Percentiles rank a stretch among this genome's conserved stretches.
phyloP scores from a whole-genome alignment of 2,888 invertebrate species.

The Plutella xylostella region DNA sequence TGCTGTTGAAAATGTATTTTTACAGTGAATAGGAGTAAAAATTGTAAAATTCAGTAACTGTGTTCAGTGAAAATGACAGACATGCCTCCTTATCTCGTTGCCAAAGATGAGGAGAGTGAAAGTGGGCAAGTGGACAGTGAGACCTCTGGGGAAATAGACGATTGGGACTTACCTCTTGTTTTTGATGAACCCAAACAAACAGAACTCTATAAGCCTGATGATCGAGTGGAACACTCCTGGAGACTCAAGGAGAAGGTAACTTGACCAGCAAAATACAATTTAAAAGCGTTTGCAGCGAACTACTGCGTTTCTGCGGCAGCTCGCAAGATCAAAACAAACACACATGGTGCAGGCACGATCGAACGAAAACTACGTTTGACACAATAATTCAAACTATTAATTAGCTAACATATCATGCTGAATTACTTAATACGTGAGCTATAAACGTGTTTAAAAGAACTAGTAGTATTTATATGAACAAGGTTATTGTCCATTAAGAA shows the following conservation, averaged over 20 bases:
- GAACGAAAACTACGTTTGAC: background rate
- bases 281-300: background rate
- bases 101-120: conserved; percentile 56
- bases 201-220: conserved; percentile 54
- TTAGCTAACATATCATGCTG: too few species aligned
- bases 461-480: too few species aligned
- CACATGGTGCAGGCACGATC: conserved; percentile 34
- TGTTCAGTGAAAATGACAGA: conserved; percentile 61
- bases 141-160: conserved; percentile 59
- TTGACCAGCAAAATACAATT: too few species aligned
- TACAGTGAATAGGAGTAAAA: conserved; percentile 31
- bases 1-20: conserved; percentile 53
- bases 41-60: conserved; percentile 31
- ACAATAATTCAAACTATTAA: too few species aligned
- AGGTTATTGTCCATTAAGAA: too few species aligned
- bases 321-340: conserved; percentile 48
- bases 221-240: conserved; percentile 88
- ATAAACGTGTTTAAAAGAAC: too few species aligned
- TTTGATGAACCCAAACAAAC: conserved; percentile 76
- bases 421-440: too few species aligned
- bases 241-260: conserved; percentile 90
- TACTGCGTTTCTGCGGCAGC: conserved; percentile 29
- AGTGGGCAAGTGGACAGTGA: conserved; percentile 54
- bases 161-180: conserved; percentile 78
- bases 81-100: conserved; percentile 63